Conservation (phyloP, 2,888 invertebrate genomes). For the Drosophila anomalipes region DNA sequence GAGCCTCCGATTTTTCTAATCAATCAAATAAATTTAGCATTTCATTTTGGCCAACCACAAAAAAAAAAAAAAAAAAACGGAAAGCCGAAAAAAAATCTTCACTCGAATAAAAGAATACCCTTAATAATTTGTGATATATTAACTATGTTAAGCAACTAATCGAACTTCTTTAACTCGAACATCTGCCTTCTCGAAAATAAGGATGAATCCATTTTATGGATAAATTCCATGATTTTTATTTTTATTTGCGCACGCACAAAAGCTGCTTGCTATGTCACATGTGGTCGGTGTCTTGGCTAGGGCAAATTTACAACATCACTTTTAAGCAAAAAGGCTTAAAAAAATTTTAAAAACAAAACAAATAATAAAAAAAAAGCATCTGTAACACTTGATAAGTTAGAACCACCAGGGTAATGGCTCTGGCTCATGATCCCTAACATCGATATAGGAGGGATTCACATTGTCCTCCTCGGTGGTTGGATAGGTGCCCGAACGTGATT, state of each 20-base stretch:
- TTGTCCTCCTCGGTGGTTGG: slow-evolving; percentile 2
- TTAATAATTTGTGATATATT: background rate
- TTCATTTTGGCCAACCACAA: slow-evolving; percentile 45
- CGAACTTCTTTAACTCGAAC: too few species aligned
- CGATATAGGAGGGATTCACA: slow-evolving; percentile 54
- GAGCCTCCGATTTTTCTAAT: slow-evolving; percentile 36
- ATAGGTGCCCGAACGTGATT: slow-evolving; percentile 15
- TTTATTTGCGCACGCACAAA: slow-evolving; percentile 13
- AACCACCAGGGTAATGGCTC: slow-evolving; percentile 58
- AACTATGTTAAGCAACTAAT: background rate
- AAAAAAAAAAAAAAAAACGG: background rate
- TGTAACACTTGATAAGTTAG: slow-evolving; percentile 3
- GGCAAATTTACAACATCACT: slow-evolving; percentile 18
- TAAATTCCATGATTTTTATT: background rate
- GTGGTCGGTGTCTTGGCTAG: slow-evolving; percentile 34
- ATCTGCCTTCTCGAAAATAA: background rate
- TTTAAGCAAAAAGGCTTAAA: background rate
- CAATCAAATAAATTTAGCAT: slow-evolving; percentile 54
- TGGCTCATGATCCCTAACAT: slow-evolving; percentile 42
- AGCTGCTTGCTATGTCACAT: slow-evolving; percentile 27
- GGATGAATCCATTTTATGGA: too few species aligned
- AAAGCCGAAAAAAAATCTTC: background rate
- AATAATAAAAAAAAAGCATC: background rate
- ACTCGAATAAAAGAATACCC: slow-evolving; percentile 4
- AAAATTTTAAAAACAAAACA: slow-evolving; percentile 2